A percentile compares a stretch with the other conserved stretches of the same genome.
Evolutionary conservation across 1,140 invertebrate species (phyloP).

Genomic region (Brachionus plicatilis): DNA sequence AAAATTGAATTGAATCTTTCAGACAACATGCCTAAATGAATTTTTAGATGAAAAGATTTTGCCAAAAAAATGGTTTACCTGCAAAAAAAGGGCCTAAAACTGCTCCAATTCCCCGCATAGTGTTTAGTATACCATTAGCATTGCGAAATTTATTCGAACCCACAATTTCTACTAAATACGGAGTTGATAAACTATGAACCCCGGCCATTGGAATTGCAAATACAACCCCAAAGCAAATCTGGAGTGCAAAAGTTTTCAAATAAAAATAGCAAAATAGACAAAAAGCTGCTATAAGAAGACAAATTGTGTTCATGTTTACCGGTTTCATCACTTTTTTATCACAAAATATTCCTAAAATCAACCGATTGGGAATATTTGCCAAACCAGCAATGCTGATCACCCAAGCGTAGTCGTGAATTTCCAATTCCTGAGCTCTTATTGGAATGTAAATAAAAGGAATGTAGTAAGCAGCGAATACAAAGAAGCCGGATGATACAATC

Average conservation of each 20-base stretch:
- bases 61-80: background rate
- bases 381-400: constrained; percentile 67
- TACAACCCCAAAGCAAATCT: background rate
- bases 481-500: constrained; percentile 87
- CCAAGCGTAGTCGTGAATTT: constrained; percentile 12
- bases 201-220: constrained; percentile 33
- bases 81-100: background rate
- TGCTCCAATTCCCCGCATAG: background rate
- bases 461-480: constrained; percentile 91
- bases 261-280: background rate
- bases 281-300: background rate
- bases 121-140: constrained; percentile 33
- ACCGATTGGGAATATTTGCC: constrained; percentile 60
- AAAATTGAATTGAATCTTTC: background rate
- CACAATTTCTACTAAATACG: constrained; percentile 28
- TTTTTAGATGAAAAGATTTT: background rate
- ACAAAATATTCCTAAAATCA: constrained; percentile 53
- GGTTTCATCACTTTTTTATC: constrained; percentile 58
- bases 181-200: constrained; percentile 13
- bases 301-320: constrained; percentile 14
- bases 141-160: constrained; percentile 18
- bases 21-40: background rate
- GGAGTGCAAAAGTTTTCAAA: background rate
- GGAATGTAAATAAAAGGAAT: constrained; percentile 77
- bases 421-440: constrained; percentile 49